Base-by-base conservation (phyloP, 2,113 vertebrate genomes). In the Ailuropoda melanoleuca region DNA sequence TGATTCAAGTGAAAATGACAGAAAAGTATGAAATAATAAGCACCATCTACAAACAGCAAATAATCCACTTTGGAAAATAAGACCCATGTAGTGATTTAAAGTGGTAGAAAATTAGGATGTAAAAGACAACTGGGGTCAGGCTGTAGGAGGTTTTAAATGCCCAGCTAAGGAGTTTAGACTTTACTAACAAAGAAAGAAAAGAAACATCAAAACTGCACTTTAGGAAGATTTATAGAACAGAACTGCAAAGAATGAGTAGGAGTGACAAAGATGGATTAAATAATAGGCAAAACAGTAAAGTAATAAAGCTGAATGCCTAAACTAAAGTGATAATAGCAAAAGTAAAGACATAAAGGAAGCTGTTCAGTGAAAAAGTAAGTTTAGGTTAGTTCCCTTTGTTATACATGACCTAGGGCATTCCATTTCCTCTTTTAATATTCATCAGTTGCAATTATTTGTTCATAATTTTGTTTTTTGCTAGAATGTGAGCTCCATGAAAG, bases 141-240 rank as follows among this genome's bases (percentile, higher is more conserved):
- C 31, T 87, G 12, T 10, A 53, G 29, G 50, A 92, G 50, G 39
- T n/a, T 91, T 78, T 70, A 75, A 97, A 88, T 93, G 18, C 18
- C 50, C 39, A 78, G 31, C n/a, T 78, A 94, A 90, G 24, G 37
- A 77, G 37, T 77, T 94, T 8, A 88, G 14, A 77, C 50, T 86
- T 86, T 55, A 82, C 81, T 88, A 94, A 68, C 70, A 95, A 29
- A 24, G 24, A 85, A 96, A 39, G n/a, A 81, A 90, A 93, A 90
- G 23, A 46, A 85, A 18, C 43, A 77, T 43, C 8, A 86, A 91
- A 85, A 95, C 7, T 43, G 34, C 34, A 48, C 19, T 53, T 95
- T 34, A 95, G 26, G 15, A 95, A 90, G 34, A 94, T 53, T 94
- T 87, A 66, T 1, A 43, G 4, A 64, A 85, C 24, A 83, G 78